Conservation (phyloP, 2,797 vertebrate species). For the Heterohyrax brucei region DNA sequence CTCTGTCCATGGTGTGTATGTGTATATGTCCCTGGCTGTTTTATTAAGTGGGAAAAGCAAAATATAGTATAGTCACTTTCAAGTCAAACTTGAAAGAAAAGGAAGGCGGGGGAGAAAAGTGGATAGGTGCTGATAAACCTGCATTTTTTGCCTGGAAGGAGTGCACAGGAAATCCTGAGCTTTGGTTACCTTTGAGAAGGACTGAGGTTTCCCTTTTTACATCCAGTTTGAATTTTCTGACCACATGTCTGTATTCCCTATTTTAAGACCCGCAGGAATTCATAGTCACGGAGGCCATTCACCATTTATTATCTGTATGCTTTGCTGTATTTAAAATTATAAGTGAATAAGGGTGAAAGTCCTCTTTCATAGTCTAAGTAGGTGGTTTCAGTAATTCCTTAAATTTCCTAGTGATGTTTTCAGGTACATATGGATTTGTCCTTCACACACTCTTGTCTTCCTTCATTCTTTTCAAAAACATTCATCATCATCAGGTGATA, state of each 20-base stretch:
- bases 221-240: neutral
- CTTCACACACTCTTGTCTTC: neutral
- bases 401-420: neutral
- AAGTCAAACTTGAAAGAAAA: neutral
- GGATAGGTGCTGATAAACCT: neutral
- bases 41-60: neutral
- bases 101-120: neutral
- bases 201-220: neutral
- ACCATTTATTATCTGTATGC: neutral
- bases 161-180: fast-evolving
- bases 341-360: neutral
- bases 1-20: neutral
- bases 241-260: neutral
- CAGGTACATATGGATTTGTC: neutral
- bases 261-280: neutral
- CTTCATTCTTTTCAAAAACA: neutral
- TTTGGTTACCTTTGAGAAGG: neutral
- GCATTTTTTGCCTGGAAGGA: neutral
- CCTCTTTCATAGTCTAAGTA: neutral
- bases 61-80: neutral
- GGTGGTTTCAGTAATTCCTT: neutral
- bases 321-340: neutral
- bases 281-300: neutral
- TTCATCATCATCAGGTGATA: neutral
- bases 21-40: neutral